Evolutionary conservation across 2,888 invertebrate genomes (phyloP), one percentile per base, ranked within the genome.

Genomic region (Tricholauxania praeusta): DNA sequence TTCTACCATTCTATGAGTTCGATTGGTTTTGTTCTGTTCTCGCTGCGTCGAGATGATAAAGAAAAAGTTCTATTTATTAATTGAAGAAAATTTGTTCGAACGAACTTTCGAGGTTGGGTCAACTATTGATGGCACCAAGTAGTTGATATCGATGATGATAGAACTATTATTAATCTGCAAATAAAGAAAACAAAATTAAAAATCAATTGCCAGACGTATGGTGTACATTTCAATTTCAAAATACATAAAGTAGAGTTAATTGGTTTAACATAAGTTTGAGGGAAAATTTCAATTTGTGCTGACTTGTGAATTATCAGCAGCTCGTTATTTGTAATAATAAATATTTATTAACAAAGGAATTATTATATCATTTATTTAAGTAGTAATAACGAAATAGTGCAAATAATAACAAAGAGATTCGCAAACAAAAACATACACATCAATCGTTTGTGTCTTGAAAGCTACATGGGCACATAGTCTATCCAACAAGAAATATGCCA

Each of bases 1-100:
- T 93, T 94, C 94, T 94, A 94, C 94, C 94, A 94, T 94, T 93
- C 94, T 94, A 94, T 90, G 90, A 89, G 89, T 89, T 89, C 90
- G 88, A 89, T 88, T 84, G 82, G 39, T 80, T 84, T 80, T 73
- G 53, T 83, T 79, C 79, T 81, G 78, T 82, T 81, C 82, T 81
- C 83, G 83, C 79, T 78, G 77, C 72, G 72, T 79, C 76, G 80
- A 81, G 78, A 75, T 73, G 74, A 76, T 73, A 74, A 62, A 81
- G 82, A 81, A 78, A 78, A 71, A 78, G 79, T 66, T 67, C 39
- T 39, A 39, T 39, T 39, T 39, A 10, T 39, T 39, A 39, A 39
- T 53, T n/a, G 17, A 53, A 12, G 19, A 53, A 53, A 17, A 17
- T 19, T 52, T 39, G 63, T 32, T 63, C 70, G 10, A 57, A 53